A percentile compares a stretch with the other conserved stretches of the same genome.
Conservation (phyloP, 2,113 vertebrate genomes). For the Clarias batrachus region DNA sequence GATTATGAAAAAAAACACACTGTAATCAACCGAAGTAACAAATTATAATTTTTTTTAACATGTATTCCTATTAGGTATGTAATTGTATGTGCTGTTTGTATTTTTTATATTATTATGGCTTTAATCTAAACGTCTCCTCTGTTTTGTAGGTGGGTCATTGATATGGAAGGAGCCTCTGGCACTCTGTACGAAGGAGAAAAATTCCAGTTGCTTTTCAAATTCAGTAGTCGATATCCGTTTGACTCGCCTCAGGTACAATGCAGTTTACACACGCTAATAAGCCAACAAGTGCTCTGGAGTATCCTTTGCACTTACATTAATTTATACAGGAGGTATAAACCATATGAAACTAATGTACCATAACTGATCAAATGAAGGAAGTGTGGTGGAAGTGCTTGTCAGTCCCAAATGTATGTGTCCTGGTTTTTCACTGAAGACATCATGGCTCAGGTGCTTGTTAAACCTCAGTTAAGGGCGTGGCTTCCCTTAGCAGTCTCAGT, state of each 20-base stretch:
- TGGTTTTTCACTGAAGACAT: neutral
- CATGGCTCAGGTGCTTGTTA: neutral
- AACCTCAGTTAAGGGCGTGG: neutral
- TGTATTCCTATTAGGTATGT: neutral
- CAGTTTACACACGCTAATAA: neutral
- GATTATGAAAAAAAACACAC: neutral
- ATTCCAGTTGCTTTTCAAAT: slow-evolving; percentile 99
- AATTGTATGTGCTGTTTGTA: neutral
- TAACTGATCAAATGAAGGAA: neutral
- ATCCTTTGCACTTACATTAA: neutral
- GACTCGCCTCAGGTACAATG: slow-evolving; percentile 94
- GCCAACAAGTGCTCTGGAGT: neutral
- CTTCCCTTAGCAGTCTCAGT: neutral
- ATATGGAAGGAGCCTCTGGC: slow-evolving; percentile 98
- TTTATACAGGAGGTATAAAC: neutral
- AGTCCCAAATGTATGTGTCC: neutral
- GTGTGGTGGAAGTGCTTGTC: neutral
- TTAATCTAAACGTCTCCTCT: neutral
- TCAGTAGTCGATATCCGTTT: slow-evolving; percentile 98
- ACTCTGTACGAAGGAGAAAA: slow-evolving; percentile 99
- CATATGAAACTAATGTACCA: neutral
- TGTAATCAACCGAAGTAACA: neutral
- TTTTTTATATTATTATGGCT: neutral
- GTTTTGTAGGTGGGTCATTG: slow-evolving; percentile 90
- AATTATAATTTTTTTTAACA: neutral